Conservation (phyloP, 2,888 invertebrate genomes). For the Pammene fasciana region DNA sequence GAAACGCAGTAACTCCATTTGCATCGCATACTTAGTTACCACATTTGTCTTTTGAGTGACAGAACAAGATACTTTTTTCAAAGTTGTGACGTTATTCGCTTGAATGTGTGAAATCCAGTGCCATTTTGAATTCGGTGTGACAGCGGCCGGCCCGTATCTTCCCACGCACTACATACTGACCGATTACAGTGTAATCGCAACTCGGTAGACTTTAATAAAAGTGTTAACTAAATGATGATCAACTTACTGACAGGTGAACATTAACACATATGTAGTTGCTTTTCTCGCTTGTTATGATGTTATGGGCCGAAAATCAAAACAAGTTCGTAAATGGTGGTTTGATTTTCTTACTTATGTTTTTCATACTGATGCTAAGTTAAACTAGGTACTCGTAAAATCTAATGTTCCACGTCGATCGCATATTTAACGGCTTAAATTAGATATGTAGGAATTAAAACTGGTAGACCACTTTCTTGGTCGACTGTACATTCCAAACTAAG, state of each 20-base stretch:
- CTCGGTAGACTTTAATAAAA: conserved; percentile 27
- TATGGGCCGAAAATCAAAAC: conserved; percentile 7
- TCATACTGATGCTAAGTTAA: too few species aligned
- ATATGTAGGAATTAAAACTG: too few species aligned
- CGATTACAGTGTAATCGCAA: conserved; percentile 33
- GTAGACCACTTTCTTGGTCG: too few species aligned
- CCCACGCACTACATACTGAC: conserved; percentile 32
- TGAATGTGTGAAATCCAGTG: background rate
- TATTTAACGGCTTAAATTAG: too few species aligned
- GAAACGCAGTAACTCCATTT: too few species aligned
- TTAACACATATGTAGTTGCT: conserved; percentile 21
- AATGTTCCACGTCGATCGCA: too few species aligned
- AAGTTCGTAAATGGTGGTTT: background rate
- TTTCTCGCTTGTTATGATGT: background rate
- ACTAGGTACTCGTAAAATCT: too few species aligned
- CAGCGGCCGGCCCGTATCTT: conserved; percentile 18
- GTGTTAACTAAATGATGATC: conserved; percentile 32
- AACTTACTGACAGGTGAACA: conserved; percentile 13
- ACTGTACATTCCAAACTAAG: too few species aligned
- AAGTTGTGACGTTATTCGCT: too few species aligned
- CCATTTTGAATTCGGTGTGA: conserved; percentile 20
- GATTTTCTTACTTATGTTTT: background rate
- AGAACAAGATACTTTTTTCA: too few species aligned
- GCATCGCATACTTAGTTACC: too few species aligned
- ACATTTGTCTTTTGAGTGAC: background rate